Conservation (phyloP, 2,113 vertebrate genomes). For the Agapornis roseicollis region DNA sequence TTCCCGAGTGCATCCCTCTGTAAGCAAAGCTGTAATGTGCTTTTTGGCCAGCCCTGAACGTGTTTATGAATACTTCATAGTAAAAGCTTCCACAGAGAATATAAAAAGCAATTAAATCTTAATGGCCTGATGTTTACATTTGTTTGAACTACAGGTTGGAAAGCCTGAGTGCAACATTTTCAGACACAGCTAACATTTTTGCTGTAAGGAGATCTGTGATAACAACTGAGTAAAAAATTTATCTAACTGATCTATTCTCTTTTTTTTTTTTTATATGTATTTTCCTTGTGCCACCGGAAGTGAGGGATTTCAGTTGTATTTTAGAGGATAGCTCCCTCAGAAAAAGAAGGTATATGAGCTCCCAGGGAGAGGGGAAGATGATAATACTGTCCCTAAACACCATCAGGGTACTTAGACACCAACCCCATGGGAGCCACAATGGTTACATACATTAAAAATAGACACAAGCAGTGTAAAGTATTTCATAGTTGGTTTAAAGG, state of each 20-base stretch:
- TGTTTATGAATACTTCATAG: constrained; percentile 64
- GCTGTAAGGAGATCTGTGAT: not conserved
- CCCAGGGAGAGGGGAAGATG: not conserved
- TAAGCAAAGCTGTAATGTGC: not conserved
- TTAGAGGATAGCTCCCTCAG: not conserved
- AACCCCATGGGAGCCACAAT: not conserved
- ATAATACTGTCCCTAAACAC: not conserved
- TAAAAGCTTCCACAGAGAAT: constrained; percentile 21
- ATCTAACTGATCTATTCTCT: not conserved
- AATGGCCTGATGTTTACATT: constrained; percentile 42
- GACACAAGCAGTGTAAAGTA: not conserved
- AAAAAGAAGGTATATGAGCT: not conserved
- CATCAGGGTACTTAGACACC: not conserved
- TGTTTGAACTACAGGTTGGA: constrained; percentile 44
- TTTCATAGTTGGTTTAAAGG: not conserved
- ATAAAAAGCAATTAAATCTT: constrained; percentile 59
- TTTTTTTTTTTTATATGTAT: not conserved
- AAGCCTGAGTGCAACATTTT: constrained; percentile 30
- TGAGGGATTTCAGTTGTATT: not conserved
- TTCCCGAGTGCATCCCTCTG: not conserved
- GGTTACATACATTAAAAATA: not conserved
- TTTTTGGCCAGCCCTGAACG: not conserved
- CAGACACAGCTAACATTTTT: not conserved
- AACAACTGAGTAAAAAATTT: not conserved
- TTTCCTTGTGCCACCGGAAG: not conserved